These are phyloP conservation scores for Triplophysa bombifrons DNA, from an alignment of 2,797 vertebrate species.

Conservation along the genomic window DNA sequence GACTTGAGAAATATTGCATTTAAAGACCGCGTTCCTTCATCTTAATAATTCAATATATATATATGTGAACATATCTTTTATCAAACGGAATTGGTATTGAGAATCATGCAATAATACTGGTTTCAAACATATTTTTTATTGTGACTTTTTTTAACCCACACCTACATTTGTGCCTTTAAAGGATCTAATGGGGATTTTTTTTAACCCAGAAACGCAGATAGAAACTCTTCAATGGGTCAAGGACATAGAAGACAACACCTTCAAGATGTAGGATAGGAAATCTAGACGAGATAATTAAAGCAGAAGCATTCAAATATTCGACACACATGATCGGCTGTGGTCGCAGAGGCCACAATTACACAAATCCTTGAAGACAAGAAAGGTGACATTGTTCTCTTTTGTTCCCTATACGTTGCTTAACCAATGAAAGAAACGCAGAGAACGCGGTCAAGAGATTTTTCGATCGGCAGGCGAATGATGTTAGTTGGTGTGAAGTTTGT, in stretches of 20 bases:
- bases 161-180: background rate
- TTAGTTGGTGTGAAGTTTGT: slow-evolving; percentile 35
- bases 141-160: background rate
- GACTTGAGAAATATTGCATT: background rate
- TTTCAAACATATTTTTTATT: too few relatives aligned
- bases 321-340: slow-evolving; percentile 50
- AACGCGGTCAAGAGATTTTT: slow-evolving; percentile 1
- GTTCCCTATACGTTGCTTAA: slow-evolving; percentile 23
- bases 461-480: slow-evolving; percentile 16
- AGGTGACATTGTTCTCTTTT: slow-evolving; percentile 55
- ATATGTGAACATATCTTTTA: background rate
- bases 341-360: slow-evolving; percentile 29
- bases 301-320: slow-evolving; percentile 55
- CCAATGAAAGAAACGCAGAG: slow-evolving; percentile 26
- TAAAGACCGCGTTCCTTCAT: background rate
- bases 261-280: slow-evolving; percentile 58
- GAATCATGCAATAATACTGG: too few relatives aligned
- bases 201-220: slow-evolving; percentile 29
- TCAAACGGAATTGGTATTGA: background rate
- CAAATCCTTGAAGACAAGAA: slow-evolving; percentile 54
- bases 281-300: slow-evolving; percentile 70
- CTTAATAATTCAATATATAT: background rate
- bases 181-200: background rate
- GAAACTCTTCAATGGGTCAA: slow-evolving; percentile 52
- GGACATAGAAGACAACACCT: slow-evolving; percentile 52